Evolutionary conservation across 37 sponge, comb jelly and placozoan species (phyloP).

Genomic region (Crambe crambe): DNA sequence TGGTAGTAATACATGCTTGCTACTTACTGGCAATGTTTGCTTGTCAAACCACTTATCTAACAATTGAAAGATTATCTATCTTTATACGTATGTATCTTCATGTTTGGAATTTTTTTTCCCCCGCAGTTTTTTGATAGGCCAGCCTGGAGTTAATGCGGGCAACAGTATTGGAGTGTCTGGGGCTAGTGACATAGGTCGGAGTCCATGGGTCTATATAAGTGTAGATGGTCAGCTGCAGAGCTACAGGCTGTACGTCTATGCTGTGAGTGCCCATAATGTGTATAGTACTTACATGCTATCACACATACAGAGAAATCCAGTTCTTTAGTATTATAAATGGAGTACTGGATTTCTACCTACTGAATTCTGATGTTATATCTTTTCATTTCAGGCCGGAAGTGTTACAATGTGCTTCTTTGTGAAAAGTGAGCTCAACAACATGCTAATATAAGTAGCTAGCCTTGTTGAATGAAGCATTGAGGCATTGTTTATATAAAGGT

Average conservation of each 20-base stretch:
- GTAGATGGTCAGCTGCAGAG: constrained; percentile 53
- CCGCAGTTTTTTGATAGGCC: constrained; percentile 43
- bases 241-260: constrained; percentile 68
- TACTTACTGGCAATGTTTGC: too few relatives aligned
- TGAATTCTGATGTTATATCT: too few relatives aligned
- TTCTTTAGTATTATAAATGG: too few relatives aligned
- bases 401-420: constrained; percentile 80
- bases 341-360: too few relatives aligned
- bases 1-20: too few relatives aligned
- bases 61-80: too few relatives aligned
- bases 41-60: too few relatives aligned
- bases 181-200: not conserved
- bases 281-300: not conserved
- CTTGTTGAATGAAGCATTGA: too few relatives aligned
- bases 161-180: not conserved
- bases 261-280: constrained; percentile 50
- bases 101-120: not conserved
- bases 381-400: constrained; percentile 56
- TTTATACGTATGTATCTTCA: too few relatives aligned
- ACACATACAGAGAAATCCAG: not conserved
- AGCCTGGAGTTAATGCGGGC: constrained; percentile 11
- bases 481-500: too few relatives aligned
- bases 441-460: too few relatives aligned
- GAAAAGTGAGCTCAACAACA: constrained; percentile 46
- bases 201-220: constrained; percentile 57